Base-by-base conservation (phyloP, 2,888 invertebrate genomes). In the Agriopis aurantiaria region DNA sequence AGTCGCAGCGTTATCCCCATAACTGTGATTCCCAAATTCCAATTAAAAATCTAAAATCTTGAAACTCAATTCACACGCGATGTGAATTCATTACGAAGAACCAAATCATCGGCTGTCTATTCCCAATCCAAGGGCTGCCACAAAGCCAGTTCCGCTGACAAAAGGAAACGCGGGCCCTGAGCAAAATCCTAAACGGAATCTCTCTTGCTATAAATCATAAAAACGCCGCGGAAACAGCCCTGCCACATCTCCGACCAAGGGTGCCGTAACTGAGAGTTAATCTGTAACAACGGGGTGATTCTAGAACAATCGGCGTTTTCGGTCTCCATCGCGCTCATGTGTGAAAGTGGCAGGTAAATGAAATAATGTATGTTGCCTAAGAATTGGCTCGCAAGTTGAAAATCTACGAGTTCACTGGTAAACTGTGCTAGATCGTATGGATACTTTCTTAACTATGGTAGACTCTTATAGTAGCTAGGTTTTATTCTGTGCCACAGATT, bases 201-300 rank as follows among this genome's bases (percentile, higher is more conserved):
- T 88, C 84, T 77, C 80, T 78, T 73, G 77, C 82, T 77, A 91
- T 91, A 90, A 90, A 91, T 91, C 90, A 91, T 86, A 71, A 49
- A 80, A 78, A 76, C 78, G 76, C 74, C 79, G 75, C 88, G 88
- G 88, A 88, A 87, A 83, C 87, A 87, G 76, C 87, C 88, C 87
- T 85, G 84, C 78, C 85, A 78, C 80, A 66, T 63, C 70, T 67
- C 57, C 17, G 11, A 56, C 63, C 46, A 55, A 66, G 66, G 70
- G 70, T 66, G 12, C 11, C 64, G 40, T 49, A 56, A 63, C 68
- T 64, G 12, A 8, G 8, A 45, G 3, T 17, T 56, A 77, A 78
- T 76, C 78, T 82, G 80, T 76, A 84, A n/a, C 81, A 85, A 87
- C 85, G 87, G 89, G 86, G 33, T 33, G 33, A 56, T 8, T 14